These are phyloP conservation scores for Erinaceus europaeus DNA, from an alignment of 2,113 vertebrate genomes.

Conservation along the genomic window DNA sequence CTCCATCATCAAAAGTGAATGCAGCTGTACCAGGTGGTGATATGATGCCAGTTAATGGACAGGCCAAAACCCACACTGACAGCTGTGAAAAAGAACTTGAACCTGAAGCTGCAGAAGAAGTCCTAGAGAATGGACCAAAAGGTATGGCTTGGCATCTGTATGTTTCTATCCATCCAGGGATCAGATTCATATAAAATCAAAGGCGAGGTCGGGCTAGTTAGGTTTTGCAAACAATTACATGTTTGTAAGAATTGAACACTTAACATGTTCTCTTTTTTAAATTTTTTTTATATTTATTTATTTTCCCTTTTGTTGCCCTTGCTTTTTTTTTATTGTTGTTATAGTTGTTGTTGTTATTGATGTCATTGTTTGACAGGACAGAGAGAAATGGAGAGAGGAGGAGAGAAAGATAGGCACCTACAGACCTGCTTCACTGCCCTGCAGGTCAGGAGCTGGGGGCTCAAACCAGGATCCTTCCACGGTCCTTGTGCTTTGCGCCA, in stretches of 20 bases:
- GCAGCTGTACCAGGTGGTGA: slow-evolving; percentile 82
- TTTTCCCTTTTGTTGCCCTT: no score
- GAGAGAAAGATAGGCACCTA: no score
- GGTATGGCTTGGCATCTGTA: slow-evolving; percentile 63
- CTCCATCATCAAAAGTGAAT: slow-evolving; percentile 78
- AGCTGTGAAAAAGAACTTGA: slow-evolving; percentile 89
- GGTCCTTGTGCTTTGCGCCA: no score
- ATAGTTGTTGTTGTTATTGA: no score
- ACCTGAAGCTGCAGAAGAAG: slow-evolving; percentile 90
- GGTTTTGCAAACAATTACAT: neutral
- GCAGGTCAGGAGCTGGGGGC: no score
- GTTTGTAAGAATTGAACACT: neutral
- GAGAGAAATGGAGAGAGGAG: no score
- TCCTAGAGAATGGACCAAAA: slow-evolving; percentile 95
- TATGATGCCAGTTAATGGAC: slow-evolving; percentile 88
- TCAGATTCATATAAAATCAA: neutral
- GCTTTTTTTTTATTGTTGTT: no score
- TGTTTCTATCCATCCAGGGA: neutral
- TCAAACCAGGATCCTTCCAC: no score
- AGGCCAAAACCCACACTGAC: slow-evolving; percentile 88
- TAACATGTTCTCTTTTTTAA: no score
- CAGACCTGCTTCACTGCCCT: no score
- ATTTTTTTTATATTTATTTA: no score
- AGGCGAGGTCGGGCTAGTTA: neutral
- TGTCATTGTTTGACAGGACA: no score